Conservation (phyloP, 1,140 invertebrate species). For the Diachasma alloeum region DNA sequence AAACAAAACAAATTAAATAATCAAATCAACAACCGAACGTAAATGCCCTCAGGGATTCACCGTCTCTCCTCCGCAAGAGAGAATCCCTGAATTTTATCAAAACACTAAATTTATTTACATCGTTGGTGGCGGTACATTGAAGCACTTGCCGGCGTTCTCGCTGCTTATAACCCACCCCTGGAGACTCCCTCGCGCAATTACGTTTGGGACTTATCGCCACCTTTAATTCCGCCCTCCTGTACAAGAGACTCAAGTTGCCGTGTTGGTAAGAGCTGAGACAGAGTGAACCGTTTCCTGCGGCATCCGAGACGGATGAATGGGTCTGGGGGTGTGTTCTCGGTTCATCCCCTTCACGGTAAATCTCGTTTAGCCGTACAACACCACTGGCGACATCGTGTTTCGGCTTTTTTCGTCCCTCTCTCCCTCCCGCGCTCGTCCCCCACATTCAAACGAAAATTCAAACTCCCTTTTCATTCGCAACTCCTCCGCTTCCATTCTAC, state of each 20-base stretch:
- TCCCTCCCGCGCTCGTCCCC: neutral
- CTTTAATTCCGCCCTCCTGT: conserved; percentile 11
- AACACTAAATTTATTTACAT: neutral
- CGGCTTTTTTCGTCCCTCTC: neutral
- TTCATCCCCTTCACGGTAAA: conserved; percentile 18
- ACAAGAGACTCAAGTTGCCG: neutral
- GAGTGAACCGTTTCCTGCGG: neutral
- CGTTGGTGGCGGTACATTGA: neutral
- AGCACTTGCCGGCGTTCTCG: neutral
- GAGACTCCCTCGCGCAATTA: neutral
- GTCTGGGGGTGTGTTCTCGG: conserved; percentile 7
- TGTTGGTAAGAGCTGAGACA: neutral
- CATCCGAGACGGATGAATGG: conserved; percentile 18
- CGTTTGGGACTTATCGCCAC: conserved; percentile 5
- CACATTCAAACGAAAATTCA: neutral
- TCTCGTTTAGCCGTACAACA: conserved; percentile 14
- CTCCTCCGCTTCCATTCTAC: neutral
- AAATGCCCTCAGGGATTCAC: no score
- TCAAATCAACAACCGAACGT: no score
- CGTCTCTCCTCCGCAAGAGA: no score
- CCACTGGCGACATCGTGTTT: neutral
- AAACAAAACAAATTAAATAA: no score
- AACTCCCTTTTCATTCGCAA: neutral
- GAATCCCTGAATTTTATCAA: no score
- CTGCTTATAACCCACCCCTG: conserved; percentile 12